A percentile compares a stretch with the other conserved stretches of the same genome.
phyloP scores from a whole-genome alignment of 53 echinoderm and acorn worm species.

The Antedon mediterranea region DNA sequence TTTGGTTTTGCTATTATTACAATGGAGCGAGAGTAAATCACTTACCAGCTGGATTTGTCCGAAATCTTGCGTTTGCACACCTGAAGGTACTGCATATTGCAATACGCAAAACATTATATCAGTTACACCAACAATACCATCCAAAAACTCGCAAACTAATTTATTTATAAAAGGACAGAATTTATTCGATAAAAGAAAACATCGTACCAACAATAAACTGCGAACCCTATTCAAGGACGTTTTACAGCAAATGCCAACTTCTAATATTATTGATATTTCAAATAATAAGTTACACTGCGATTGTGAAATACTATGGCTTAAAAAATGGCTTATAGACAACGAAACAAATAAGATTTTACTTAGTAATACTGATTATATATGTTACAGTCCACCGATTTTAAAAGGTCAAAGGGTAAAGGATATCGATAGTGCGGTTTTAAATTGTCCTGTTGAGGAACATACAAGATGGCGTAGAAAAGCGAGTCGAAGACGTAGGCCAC shows the following conservation, averaged over 20 bases:
- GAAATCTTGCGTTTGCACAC: neutral
- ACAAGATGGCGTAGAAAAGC: neutral
- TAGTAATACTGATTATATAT: neutral
- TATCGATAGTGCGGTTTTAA: neutral
- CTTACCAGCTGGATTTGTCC: neutral
- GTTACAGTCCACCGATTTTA: neutral
- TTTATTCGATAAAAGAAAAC: neutral
- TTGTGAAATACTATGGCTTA: conserved; percentile 19
- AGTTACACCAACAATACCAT: neutral
- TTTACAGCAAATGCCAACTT: conserved; percentile 4
- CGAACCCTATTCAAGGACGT: neutral
- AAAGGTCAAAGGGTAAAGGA: neutral
- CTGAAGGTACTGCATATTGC: neutral
- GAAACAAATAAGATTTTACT: neutral
- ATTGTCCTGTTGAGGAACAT: neutral
- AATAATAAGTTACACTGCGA: conserved; percentile 27
- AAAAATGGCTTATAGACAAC: neutral
- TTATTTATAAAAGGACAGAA: neutral
- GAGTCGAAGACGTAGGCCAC: neutral
- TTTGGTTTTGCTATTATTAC: neutral
- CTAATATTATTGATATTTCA: conserved; percentile 29
- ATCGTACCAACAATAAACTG: neutral
- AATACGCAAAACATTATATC: neutral
- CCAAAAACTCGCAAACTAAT: neutral
- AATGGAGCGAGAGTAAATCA: neutral